phyloP scores from a whole-genome alignment of 2,113 vertebrate species.

The Dendrocopos noguchii region DNA sequence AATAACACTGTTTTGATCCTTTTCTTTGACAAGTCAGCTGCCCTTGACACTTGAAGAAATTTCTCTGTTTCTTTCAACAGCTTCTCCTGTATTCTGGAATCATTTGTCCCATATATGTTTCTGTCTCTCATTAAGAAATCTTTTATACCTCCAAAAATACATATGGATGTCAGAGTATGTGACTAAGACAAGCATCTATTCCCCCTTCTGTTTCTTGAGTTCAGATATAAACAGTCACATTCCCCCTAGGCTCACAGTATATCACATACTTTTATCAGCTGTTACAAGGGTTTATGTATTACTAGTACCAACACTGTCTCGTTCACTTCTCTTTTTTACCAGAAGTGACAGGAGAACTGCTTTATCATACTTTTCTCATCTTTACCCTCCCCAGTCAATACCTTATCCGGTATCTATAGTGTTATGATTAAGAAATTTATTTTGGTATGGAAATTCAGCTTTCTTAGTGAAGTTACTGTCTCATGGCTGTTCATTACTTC shows the following conservation, averaged over 20 bases:
- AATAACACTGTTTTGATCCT: background rate
- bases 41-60: background rate
- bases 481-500: background rate
- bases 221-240: constrained; percentile 5
- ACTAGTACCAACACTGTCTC: background rate
- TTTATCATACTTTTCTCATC: background rate
- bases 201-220: background rate
- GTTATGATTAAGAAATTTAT: background rate
- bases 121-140: constrained; percentile 20
- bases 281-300: background rate
- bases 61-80: background rate
- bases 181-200: constrained; percentile 5
- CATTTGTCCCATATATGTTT: background rate
- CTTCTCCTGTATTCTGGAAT: background rate
- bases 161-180: constrained; percentile 18
- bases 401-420: background rate
- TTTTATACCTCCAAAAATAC: background rate
- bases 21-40: background rate
- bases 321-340: background rate
- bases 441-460: background rate
- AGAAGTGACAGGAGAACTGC: background rate
- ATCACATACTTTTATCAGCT: background rate
- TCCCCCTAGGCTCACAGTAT: background rate
- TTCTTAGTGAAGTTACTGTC: background rate
- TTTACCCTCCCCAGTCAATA: background rate